Percentiles rank a stretch among this genome's conserved stretches.
These are phyloP conservation scores for Oryzias woworae DNA, from an alignment of 2,113 vertebrate species.

Conservation along the genomic window DNA sequence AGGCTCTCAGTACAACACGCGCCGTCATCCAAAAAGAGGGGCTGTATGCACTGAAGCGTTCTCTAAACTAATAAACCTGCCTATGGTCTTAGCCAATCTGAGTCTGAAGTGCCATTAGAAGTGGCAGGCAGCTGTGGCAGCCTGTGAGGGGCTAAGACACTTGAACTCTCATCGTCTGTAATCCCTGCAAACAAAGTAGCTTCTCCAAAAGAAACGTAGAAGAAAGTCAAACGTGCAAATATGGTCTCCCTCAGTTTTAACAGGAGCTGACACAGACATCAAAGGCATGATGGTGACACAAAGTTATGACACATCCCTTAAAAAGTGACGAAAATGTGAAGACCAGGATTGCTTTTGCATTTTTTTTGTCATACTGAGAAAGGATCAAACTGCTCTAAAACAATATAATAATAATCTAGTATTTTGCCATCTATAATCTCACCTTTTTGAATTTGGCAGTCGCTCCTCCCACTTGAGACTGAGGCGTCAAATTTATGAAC, in stretches of 20 bases:
- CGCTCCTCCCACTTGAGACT: too few relatives aligned
- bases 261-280: slow-evolving; percentile 56
- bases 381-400: too few relatives aligned
- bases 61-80: slow-evolving; percentile 70
- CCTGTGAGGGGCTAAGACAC: slow-evolving; percentile 62
- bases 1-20: slow-evolving; percentile 16
- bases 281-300: slow-evolving; percentile 56
- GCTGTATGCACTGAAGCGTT: slow-evolving; percentile 55
- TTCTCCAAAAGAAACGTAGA: slow-evolving; percentile 49
- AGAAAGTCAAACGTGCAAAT: slow-evolving; percentile 52
- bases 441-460: too few relatives aligned
- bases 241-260: slow-evolving; percentile 23
- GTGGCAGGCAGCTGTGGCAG: slow-evolving; percentile 69
- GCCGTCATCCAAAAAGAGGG: slow-evolving; percentile 25
- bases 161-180: slow-evolving; percentile 62
- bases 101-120: slow-evolving; percentile 72
- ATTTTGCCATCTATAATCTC: too few relatives aligned
- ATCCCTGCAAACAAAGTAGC: slow-evolving; percentile 62
- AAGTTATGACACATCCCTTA: slow-evolving; percentile 63
- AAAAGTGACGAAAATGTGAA: slow-evolving; percentile 54
- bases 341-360: too few relatives aligned
- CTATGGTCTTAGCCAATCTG: slow-evolving; percentile 63
- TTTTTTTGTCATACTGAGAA: too few relatives aligned
- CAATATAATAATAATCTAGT: too few relatives aligned
- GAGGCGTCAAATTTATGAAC: too few relatives aligned